These are phyloP conservation scores for Noctilio leporinus DNA, from an alignment of 2,113 vertebrate genomes.

Conservation along the genomic window DNA sequence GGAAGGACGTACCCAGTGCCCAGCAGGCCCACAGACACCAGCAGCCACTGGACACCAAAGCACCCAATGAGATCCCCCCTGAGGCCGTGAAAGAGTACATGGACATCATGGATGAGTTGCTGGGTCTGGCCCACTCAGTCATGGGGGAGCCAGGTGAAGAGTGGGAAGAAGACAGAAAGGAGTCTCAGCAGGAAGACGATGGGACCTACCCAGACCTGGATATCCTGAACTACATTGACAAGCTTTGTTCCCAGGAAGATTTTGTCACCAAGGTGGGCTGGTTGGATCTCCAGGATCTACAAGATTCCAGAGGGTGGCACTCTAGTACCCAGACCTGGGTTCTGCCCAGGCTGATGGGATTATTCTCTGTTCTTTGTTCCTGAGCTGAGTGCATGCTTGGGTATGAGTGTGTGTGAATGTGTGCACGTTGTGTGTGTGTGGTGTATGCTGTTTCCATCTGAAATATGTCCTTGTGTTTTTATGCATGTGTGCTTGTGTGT, in stretches of 20 bases:
- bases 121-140: background rate
- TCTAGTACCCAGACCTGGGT: background rate
- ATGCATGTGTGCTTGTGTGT: background rate
- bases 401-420: background rate
- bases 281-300: background rate
- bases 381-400: background rate
- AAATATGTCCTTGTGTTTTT: background rate
- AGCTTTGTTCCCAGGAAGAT: slow-evolving; percentile 61
- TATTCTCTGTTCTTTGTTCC: background rate
- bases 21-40: background rate
- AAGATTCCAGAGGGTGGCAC: too few species aligned
- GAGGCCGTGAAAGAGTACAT: slow-evolving; percentile 60
- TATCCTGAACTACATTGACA: slow-evolving; percentile 65
- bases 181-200: background rate
- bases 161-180: background rate
- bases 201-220: background rate
- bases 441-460: background rate
- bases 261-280: slow-evolving; percentile 65
- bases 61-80: slow-evolving; percentile 15
- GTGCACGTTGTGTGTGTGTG: background rate
- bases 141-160: background rate
- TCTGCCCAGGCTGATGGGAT: background rate
- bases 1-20: background rate
- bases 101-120: slow-evolving; percentile 50
- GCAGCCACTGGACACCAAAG: background rate